Evolutionary conservation across 2,888 invertebrate genomes (phyloP).

Genomic region (Drosophila paramelanica): DNA sequence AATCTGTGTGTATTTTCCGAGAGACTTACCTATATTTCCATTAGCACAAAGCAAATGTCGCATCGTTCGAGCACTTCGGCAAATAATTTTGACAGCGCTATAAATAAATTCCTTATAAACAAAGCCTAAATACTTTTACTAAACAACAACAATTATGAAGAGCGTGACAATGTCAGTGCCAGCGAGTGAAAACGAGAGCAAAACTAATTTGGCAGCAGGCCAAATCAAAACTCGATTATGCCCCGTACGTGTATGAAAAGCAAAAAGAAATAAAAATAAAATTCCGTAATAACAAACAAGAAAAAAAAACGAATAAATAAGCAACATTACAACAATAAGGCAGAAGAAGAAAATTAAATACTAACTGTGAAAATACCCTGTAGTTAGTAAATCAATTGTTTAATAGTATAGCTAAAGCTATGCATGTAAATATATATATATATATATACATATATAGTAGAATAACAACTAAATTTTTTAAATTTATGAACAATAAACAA

Average conservation of each 20-base stretch:
- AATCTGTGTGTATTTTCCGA: conserved; percentile 42
- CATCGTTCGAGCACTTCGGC: conserved; percentile 29
- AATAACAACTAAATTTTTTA: too few species aligned
- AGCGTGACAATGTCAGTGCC: conserved; percentile 75
- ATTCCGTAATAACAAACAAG: conserved; percentile 23
- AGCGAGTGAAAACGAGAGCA: conserved; percentile 71
- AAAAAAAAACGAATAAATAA: conserved; percentile 6
- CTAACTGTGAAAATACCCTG: conserved; percentile 4
- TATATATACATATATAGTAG: too few species aligned
- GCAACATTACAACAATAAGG: conserved; percentile 15
- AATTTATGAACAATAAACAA: too few species aligned
- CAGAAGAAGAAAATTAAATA: not conserved
- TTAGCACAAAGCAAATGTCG: conserved; percentile 36
- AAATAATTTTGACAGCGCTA: conserved; percentile 65
- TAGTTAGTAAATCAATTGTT: not conserved
- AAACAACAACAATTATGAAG: conserved; percentile 28
- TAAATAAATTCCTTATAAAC: conserved; percentile 58
- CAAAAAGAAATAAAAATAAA: conserved; percentile 45
- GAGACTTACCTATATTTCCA: conserved; percentile 32
- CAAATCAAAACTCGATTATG: conserved; percentile 69
- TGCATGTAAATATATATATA: too few species aligned
- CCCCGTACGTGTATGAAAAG: conserved; percentile 18
- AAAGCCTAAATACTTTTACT: conserved; percentile 65
- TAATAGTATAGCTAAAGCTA: too few species aligned
- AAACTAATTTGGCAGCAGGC: conserved; percentile 68